phyloP scores from a whole-genome alignment of 2,888 invertebrate genomes.

The Synergus japonicus region DNA sequence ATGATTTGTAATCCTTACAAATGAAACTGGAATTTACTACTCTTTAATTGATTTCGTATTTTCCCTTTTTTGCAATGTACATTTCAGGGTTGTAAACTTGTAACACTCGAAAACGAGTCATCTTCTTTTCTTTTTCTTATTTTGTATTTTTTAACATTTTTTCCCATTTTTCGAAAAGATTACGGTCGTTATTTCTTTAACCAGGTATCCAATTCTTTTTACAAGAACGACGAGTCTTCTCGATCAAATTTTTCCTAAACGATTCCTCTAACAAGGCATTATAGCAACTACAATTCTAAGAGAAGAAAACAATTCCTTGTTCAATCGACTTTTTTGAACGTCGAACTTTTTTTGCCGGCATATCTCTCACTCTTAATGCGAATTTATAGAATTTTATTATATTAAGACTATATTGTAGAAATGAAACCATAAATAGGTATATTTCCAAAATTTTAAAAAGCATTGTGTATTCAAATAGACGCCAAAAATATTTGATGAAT shows the following conservation, averaged over 20 bases:
- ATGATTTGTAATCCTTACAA: conserved; percentile 14
- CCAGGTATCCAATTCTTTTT: conserved; percentile 9
- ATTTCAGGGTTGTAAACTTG: neutral
- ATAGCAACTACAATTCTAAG: conserved; percentile 38
- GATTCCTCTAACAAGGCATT: conserved; percentile 39
- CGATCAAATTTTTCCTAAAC: conserved; percentile 24
- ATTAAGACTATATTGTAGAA: neutral
- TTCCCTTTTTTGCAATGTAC: conserved; percentile 18
- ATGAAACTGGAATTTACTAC: conserved; percentile 20
- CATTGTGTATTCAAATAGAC: neutral
- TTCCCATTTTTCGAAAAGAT: conserved; percentile 1
- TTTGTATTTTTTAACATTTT: neutral
- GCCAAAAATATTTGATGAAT: neutral
- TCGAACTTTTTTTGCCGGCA: neutral
- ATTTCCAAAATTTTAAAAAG: neutral
- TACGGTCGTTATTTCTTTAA: neutral
- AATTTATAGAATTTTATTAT: neutral
- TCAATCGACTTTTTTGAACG: conserved; percentile 16
- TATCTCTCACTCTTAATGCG: neutral
- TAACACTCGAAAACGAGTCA: conserved; percentile 18
- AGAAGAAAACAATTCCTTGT: conserved; percentile 41
- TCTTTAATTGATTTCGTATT: conserved; percentile 32
- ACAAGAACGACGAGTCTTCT: conserved; percentile 18
- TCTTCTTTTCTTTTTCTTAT: neutral
- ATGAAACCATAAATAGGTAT: neutral